Conservation (phyloP, 2,113 vertebrate genomes). For the Ochotona curzoniae region DNA sequence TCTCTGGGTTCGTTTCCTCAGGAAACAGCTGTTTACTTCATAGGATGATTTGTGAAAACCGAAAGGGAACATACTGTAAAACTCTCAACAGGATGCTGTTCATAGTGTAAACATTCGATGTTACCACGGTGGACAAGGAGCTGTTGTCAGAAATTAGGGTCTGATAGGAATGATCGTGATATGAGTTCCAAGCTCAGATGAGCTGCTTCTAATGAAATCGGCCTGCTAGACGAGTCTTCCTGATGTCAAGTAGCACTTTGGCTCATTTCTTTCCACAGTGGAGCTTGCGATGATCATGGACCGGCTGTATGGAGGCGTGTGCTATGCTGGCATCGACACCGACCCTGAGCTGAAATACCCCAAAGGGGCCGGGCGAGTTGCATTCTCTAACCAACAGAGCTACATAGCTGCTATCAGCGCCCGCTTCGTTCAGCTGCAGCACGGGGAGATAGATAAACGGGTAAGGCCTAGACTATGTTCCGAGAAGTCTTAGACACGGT, state of each 20-base stretch:
- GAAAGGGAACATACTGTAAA: neutral
- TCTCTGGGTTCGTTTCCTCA: constrained; percentile 14
- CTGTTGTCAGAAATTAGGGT: constrained; percentile 13
- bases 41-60: neutral
- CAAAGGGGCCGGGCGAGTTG: constrained; percentile 98
- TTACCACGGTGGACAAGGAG: neutral
- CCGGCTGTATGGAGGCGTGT: constrained; percentile 97
- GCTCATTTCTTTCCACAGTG: constrained; percentile 86
- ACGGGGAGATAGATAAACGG: constrained; percentile 99
- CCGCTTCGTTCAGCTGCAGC: constrained; percentile 99
- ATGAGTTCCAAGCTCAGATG: neutral
- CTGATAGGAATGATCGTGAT: neutral
- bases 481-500: constrained; percentile 36
- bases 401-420: constrained; percentile 99
- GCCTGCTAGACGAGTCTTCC: neutral
- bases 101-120: neutral
- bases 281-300: constrained; percentile 99
- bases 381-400: constrained; percentile 99
- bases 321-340: constrained; percentile 99
- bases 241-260: neutral
- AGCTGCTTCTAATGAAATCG: neutral
- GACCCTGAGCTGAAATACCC: constrained; percentile 99
- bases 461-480: constrained; percentile 85
- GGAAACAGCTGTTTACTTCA: neutral
- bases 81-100: neutral